Percentiles rank a stretch among this genome's conserved stretches.
These are phyloP conservation scores for Tribolium madens DNA, from an alignment of 1,140 invertebrate genomes.

Conservation along the genomic window DNA sequence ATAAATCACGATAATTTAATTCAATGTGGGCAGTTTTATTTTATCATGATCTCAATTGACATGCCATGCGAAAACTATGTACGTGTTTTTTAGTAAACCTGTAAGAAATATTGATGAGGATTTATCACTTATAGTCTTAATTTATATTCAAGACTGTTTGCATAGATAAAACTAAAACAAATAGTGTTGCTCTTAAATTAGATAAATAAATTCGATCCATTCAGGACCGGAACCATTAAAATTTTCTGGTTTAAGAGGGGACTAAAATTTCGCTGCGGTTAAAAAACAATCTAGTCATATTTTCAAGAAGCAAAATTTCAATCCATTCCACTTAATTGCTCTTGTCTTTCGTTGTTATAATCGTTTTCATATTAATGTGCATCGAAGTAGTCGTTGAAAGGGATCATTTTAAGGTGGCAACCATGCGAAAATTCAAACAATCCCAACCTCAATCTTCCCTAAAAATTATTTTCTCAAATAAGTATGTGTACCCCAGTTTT, in stretches of 20 bases:
- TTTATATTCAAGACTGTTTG: not conserved
- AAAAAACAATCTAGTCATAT: not conserved
- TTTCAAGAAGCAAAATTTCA: too few relatives aligned
- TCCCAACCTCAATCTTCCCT: too few relatives aligned
- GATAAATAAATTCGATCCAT: not conserved
- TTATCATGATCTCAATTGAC: not conserved
- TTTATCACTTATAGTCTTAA: not conserved
- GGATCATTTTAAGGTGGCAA: too few relatives aligned
- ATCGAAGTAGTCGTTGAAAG: too few relatives aligned
- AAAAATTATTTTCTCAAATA: too few relatives aligned
- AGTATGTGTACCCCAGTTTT: too few relatives aligned
- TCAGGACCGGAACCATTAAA: not conserved
- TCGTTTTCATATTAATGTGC: too few relatives aligned
- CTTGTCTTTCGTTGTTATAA: too few relatives aligned
- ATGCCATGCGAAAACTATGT: not conserved
- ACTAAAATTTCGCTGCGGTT: too few relatives aligned
- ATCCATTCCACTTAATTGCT: too few relatives aligned
- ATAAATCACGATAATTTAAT: not conserved
- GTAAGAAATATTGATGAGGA: not conserved
- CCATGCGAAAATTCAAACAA: too few relatives aligned
- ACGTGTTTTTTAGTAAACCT: not conserved
- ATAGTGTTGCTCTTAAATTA: not conserved
- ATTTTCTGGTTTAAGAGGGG: too few relatives aligned
- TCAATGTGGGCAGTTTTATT: not conserved
- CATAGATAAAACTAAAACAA: not conserved